Base-by-base conservation (phyloP, 2,888 invertebrate genomes). In the Cryptocephalus primarius region DNA sequence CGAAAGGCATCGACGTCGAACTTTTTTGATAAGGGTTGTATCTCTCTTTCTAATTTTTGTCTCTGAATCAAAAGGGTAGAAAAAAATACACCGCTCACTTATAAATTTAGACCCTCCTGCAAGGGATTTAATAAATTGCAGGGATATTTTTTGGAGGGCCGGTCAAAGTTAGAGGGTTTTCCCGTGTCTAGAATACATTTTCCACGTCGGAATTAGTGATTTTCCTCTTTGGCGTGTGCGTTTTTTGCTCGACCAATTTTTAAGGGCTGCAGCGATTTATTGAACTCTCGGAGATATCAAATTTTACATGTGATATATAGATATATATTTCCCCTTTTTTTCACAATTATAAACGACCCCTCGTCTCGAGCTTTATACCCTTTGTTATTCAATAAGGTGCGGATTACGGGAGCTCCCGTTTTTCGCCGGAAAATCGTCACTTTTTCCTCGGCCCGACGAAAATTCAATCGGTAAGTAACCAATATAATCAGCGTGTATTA, bases 251-350 rank as follows among this genome's bases (percentile, higher is more conserved):
- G 52, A 50, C 49, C 52, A 48, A 49, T 49, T 49, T 55, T 53
- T 55, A 52, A 56, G 52, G 56, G 55, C 47, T 49, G 47, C 45
- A 44, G 50, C 52, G 50, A 58, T 57, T 58, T 59, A 56, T 57
- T 55, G 57, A 57, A 59, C 57, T 56, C 47, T 46, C 46, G 46
- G 51, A 43, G 49, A 50, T 46, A 49, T 50, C 53, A 48, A 51
- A 51, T 51, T 49, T 53, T 49, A 51, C 48, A 39, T 50, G 46
- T 48, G 48, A 48, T 22, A 22, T 22, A 44, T 48, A 50, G 49
- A 48, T 49, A 46, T 43, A 51, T 45, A 45, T 52, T 50, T 45
- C 45, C 42, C 45, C 48, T 43, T 49, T 43, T 42, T 22, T 22
- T n/a, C 6, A 22, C 22, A 22, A 22, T 22, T 22, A 22, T 22